These are phyloP conservation scores for Drosophila oshimai DNA, from an alignment of 1,140 invertebrate species.

Conservation along the genomic window DNA sequence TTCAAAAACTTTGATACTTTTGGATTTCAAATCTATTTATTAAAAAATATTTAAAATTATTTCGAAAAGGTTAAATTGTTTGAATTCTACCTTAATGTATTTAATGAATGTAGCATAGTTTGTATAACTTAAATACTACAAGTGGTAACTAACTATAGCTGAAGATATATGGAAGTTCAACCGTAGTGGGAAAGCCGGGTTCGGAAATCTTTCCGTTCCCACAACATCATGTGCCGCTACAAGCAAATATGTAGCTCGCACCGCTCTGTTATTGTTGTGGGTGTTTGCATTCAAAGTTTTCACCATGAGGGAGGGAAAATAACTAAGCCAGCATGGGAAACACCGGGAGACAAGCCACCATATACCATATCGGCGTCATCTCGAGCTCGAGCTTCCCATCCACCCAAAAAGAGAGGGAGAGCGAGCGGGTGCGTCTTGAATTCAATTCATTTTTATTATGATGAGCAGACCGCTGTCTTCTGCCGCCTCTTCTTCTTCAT, in stretches of 20 bases:
- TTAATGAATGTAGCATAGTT: too few relatives aligned
- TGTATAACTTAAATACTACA: too few relatives aligned
- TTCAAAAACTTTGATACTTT: too few relatives aligned
- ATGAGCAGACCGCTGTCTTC: slow-evolving; percentile 54
- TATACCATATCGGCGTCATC: slow-evolving; percentile 67
- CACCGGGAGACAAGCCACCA: slow-evolving; percentile 29
- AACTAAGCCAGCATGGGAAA: slow-evolving; percentile 62
- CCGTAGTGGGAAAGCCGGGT: not conserved
- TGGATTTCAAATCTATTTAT: too few relatives aligned
- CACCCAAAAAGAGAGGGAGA: slow-evolving; percentile 6
- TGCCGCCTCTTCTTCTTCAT: slow-evolving; percentile 18
- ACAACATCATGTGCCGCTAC: slow-evolving; percentile 59
- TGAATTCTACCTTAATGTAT: too few relatives aligned
- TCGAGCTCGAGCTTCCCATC: slow-evolving; percentile 38
- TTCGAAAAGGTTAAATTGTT: too few relatives aligned
- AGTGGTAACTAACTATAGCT: not conserved
- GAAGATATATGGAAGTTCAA: not conserved
- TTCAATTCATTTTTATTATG: slow-evolving; percentile 80
- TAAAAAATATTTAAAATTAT: too few relatives aligned
- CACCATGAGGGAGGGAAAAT: slow-evolving; percentile 36
- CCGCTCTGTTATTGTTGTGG: slow-evolving; percentile 31
- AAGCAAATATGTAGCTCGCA: slow-evolving; percentile 41
- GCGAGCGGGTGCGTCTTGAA: slow-evolving; percentile 46
- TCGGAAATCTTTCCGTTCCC: slow-evolving; percentile 41
- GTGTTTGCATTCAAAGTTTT: slow-evolving; percentile 39